Evolutionary conservation across 2,113 vertebrate genomes (phyloP).

Genomic region (Pterophyllum scalare): DNA sequence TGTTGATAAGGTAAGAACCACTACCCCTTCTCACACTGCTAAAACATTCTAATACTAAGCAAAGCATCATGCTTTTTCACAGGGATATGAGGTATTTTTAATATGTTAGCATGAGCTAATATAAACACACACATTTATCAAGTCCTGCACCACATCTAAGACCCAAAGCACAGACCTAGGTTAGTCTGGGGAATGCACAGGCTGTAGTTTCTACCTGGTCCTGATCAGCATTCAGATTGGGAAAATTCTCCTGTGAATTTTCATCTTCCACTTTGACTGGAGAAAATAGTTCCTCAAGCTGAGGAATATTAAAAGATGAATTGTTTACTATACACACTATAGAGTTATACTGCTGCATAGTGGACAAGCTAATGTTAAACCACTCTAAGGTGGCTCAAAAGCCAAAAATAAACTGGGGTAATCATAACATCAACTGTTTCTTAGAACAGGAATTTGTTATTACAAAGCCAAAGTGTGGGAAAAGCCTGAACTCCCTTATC

Average conservation of each 20-base stretch:
- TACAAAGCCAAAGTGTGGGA: background rate
- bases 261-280: constrained; percentile 57
- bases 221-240: constrained; percentile 47
- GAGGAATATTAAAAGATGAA: constrained; percentile 39
- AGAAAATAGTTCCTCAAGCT: constrained; percentile 61
- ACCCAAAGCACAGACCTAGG: background rate
- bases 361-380: background rate
- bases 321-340: background rate
- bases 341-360: background rate
- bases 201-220: constrained; percentile 8
- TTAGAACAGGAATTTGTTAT: background rate
- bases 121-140: constrained; percentile 9
- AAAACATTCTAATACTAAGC: background rate
- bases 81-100: background rate
- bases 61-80: background rate
- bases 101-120: constrained; percentile 5
- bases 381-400: background rate
- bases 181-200: background rate
- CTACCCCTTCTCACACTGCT: background rate
- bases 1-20: background rate
- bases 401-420: background rate
- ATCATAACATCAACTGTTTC: too few species aligned
- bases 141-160: background rate
- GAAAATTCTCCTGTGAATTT: constrained; percentile 53
- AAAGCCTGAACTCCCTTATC: background rate